Percentiles rank a stretch among this genome's conserved stretches.
These are phyloP conservation scores for Chiloscyllium plagiosum DNA, from an alignment of 2,113 vertebrate species.

Conservation along the genomic window DNA sequence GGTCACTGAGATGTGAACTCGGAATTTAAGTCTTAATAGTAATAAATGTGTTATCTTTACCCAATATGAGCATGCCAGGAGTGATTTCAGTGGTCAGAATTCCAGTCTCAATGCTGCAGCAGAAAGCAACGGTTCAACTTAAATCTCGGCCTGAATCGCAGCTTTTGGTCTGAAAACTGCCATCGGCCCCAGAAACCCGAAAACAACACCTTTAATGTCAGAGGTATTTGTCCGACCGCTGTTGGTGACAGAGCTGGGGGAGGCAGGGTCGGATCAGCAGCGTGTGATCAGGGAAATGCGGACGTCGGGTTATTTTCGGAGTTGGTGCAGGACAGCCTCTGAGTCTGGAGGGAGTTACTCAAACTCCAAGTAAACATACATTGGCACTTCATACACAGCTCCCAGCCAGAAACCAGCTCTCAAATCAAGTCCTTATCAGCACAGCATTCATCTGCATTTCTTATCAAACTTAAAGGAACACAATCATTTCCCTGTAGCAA, in stretches of 20 bases:
- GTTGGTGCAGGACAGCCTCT: neutral
- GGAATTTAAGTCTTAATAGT: neutral
- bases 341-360: neutral
- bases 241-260: neutral
- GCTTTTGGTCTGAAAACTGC: neutral
- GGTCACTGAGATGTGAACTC: neutral
- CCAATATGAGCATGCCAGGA: neutral
- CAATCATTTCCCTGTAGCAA: neutral
- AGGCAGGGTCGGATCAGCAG: neutral
- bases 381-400: neutral
- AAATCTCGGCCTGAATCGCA: neutral
- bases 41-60: neutral
- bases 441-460: neutral
- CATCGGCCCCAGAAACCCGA: neutral
- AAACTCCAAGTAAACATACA: neutral
- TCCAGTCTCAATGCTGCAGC: neutral
- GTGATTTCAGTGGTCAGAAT: neutral
- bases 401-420: neutral
- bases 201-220: neutral
- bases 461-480: neutral
- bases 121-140: neutral
- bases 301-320: neutral
- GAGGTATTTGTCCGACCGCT: neutral
- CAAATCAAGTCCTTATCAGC: neutral
- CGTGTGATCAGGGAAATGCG: neutral